phyloP scores from a whole-genome alignment of 2,888 invertebrate species.

The Leptura quadrifasciata region DNA sequence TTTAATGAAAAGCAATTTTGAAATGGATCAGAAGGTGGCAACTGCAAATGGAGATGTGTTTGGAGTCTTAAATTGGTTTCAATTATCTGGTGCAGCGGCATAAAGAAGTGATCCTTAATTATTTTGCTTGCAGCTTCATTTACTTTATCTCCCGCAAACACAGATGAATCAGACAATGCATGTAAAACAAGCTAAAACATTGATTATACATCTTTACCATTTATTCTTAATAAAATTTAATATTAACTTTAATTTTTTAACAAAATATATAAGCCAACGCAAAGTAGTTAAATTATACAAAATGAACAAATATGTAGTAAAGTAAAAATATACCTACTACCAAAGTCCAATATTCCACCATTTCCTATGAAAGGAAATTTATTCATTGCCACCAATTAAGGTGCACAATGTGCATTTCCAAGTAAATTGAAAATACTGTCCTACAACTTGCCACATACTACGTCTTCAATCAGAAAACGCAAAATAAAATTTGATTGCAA shows the following conservation, averaged over 20 bases:
- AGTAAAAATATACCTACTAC: no score
- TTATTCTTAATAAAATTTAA: background rate
- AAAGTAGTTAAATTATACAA: no score
- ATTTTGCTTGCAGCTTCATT: constrained; percentile 71
- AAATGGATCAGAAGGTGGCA: constrained; percentile 77
- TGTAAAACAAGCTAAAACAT: constrained; percentile 68
- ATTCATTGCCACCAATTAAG: no score
- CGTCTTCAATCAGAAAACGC: no score
- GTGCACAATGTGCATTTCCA: no score
- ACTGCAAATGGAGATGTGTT: constrained; percentile 92
- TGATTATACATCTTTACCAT: background rate
- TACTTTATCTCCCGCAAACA: constrained; percentile 66
- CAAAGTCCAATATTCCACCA: no score
- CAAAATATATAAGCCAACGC: no score
- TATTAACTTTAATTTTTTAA: background rate
- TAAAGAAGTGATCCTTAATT: constrained; percentile 78
- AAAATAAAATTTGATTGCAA: no score
- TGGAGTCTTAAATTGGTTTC: constrained; percentile 95
- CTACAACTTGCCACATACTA: no score
- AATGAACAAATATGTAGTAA: no score
- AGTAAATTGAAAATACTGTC: no score
- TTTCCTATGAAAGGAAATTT: no score
- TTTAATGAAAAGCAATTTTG: constrained; percentile 66
- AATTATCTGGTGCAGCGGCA: constrained; percentile 88
- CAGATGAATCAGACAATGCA: constrained; percentile 68